These are phyloP conservation scores for Lasioglossum lativentre DNA, from an alignment of 2,888 invertebrate species.

Conservation along the genomic window DNA sequence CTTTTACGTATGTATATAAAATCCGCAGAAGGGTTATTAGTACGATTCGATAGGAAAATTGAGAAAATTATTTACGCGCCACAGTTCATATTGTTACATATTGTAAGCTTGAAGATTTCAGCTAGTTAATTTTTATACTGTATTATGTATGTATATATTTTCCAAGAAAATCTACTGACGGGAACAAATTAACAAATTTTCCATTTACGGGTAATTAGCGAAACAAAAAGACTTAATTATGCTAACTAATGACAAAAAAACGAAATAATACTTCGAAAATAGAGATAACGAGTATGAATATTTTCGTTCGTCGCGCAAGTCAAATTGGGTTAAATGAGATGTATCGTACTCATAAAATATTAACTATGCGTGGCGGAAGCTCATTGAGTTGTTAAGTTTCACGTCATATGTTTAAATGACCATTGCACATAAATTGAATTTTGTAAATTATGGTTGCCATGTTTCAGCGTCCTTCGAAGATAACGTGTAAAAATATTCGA, in stretches of 20 bases:
- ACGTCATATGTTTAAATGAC: neutral
- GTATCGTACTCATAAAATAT: neutral
- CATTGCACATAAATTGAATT: neutral
- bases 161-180: neutral
- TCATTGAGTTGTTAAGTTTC: neutral
- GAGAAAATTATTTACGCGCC: no score
- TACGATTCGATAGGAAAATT: no score
- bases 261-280: neutral
- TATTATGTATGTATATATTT: neutral
- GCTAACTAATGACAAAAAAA: neutral
- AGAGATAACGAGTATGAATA: neutral
- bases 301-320: neutral
- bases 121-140: neutral
- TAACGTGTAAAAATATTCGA: neutral
- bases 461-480: neutral
- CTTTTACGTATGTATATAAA: no score
- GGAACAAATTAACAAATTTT: neutral
- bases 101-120: neutral
- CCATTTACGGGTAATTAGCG: neutral
- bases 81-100: neutral
- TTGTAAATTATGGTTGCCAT: neutral
- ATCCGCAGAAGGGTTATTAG: no score
- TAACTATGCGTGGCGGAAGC: neutral
- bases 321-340: neutral
- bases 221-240: neutral